Evolutionary conservation across 2,797 vertebrate species (phyloP).

Genomic region (Heterohyrax brucei): DNA sequence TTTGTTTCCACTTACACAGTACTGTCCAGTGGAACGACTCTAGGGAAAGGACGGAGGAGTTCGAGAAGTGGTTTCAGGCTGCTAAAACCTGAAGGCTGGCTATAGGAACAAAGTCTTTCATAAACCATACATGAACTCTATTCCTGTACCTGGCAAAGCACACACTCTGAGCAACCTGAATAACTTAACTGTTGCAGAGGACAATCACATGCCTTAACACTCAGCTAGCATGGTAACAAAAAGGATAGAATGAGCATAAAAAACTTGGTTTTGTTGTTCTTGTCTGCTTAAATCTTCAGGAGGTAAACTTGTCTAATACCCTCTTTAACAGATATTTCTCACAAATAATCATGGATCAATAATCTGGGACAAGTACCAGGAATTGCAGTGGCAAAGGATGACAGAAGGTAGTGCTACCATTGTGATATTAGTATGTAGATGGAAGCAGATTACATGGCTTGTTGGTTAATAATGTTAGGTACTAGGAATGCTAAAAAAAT

Average conservation of each 20-base stretch:
- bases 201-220: not conserved
- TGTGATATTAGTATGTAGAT: not conserved
- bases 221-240: not conserved
- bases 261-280: not conserved
- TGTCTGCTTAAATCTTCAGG: constrained; percentile 69
- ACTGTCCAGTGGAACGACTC: constrained; percentile 70
- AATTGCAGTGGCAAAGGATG: not conserved
- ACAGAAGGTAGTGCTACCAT: not conserved
- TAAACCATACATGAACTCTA: constrained; percentile 69
- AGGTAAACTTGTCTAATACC: not conserved
- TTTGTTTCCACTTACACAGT: constrained; percentile 83
- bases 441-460: not conserved
- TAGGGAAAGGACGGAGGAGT: not conserved
- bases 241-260: not conserved
- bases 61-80: not conserved
- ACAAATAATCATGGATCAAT: not conserved
- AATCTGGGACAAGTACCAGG: not conserved
- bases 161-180: constrained; percentile 59
- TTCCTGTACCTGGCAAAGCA: constrained; percentile 79
- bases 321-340: constrained; percentile 32
- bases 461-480: not conserved
- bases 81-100: constrained; percentile 68
- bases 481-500: not conserved
- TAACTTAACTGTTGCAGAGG: not conserved
- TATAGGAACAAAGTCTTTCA: constrained; percentile 46